These are phyloP conservation scores for Progne subis DNA, from an alignment of 2,113 vertebrate species.

Conservation along the genomic window DNA sequence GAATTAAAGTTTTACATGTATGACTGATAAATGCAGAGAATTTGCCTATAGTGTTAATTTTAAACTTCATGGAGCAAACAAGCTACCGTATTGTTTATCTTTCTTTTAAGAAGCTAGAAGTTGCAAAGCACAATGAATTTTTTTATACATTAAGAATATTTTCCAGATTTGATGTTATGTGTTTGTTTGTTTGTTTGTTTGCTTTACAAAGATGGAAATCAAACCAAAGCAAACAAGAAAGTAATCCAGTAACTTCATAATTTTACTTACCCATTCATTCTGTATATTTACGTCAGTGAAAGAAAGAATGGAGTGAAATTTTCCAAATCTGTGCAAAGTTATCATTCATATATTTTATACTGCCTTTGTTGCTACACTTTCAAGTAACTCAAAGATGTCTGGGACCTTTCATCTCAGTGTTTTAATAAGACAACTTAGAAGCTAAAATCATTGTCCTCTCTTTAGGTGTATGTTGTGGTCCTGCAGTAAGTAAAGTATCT, in stretches of 20 bases:
- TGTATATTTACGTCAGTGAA: not conserved
- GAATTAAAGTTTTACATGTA: not conserved
- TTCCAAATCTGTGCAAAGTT: not conserved
- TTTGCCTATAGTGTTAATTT: not conserved
- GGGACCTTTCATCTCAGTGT: not conserved
- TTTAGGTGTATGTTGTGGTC: not conserved
- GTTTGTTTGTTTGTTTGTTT: not conserved
- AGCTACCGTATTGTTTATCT: not conserved
- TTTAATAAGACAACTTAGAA: not conserved
- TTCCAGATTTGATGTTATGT: not conserved
- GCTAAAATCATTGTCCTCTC: not conserved
- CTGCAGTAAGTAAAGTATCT: not conserved
- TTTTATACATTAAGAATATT: not conserved
- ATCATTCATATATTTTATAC: not conserved
- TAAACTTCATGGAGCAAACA: not conserved
- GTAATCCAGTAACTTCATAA: not conserved
- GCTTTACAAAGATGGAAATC: not conserved
- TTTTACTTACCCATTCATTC: not conserved
- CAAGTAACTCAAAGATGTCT: not conserved
- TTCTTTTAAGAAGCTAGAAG: not conserved
- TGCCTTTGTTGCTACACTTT: not conserved
- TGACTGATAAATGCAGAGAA: not conserved
- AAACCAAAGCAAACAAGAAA: not conserved
- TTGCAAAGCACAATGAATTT: not conserved
- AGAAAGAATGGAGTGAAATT: not conserved